A percentile compares a stretch with the other conserved stretches of the same genome.
Evolutionary conservation across 2,113 vertebrate genomes (phyloP).

Genomic region (Oreotrochilus melanogaster): DNA sequence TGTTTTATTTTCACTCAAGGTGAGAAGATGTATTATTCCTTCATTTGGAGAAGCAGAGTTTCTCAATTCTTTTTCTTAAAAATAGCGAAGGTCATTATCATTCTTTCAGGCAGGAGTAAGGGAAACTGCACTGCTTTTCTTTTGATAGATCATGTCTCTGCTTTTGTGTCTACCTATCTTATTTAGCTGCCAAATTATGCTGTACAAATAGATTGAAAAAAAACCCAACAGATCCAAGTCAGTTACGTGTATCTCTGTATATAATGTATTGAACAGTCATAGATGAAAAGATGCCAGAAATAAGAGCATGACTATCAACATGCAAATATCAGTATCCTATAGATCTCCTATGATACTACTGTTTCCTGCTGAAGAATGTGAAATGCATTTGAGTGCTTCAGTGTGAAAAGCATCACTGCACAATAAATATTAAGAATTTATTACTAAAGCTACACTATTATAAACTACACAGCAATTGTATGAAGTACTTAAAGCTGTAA

Average conservation of each 20-base stretch:
- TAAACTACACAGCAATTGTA: neutral
- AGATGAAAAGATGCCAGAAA: neutral
- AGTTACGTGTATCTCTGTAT: rapidly evolving
- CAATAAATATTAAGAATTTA: neutral
- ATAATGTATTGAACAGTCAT: neutral
- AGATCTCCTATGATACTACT: neutral
- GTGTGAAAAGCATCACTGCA: neutral
- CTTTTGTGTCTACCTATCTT: neutral
- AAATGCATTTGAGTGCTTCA: neutral
- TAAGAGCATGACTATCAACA: neutral
- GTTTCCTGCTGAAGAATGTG: neutral
- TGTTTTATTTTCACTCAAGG: neutral
- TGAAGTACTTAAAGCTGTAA: neutral
- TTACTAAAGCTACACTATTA: neutral
- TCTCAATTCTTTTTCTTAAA: neutral
- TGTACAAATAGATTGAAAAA: neutral
- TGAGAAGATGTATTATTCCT: neutral
- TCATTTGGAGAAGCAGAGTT: neutral
- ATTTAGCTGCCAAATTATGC: neutral
- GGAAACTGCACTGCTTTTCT: neutral
- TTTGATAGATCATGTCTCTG: neutral
- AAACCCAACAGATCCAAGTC: neutral
- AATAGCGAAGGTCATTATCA: neutral
- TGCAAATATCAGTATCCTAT: neutral
- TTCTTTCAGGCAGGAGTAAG: neutral